Percentiles rank a stretch among this genome's conserved stretches.
phyloP scores from a whole-genome alignment of 1,140 invertebrate genomes.

The Apis dorsata region DNA sequence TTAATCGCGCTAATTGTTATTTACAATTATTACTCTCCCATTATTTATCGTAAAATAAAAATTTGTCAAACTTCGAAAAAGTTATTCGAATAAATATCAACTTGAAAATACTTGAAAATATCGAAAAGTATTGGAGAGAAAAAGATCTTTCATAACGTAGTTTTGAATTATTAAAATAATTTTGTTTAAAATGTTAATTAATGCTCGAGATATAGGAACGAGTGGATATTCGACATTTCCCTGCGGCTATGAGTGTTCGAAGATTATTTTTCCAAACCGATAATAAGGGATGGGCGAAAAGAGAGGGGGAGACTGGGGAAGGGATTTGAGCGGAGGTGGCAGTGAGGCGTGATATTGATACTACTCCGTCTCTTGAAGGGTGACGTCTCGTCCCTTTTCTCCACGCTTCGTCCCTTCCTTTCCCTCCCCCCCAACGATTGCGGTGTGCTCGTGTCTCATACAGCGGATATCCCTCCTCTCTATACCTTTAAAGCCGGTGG shows the following conservation, averaged over 20 bases:
- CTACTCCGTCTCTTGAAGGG: conserved; percentile 70
- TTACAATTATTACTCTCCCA: too few species aligned
- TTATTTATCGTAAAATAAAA: too few species aligned
- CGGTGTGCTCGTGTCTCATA: conserved; percentile 33
- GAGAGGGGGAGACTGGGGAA: conserved; percentile 36
- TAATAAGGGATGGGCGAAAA: conserved; percentile 66
- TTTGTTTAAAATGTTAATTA: too few species aligned
- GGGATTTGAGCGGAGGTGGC: conserved; percentile 62
- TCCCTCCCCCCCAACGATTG: conserved; percentile 23
- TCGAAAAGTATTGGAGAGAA: too few species aligned
- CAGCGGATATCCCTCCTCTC: conserved; percentile 12
- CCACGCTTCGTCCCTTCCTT: conserved; percentile 5
- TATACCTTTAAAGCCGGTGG: conserved; percentile 49
- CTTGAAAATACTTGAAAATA: too few species aligned
- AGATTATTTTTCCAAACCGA: conserved; percentile 72
- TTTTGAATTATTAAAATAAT: too few species aligned
- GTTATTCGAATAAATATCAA: too few species aligned
- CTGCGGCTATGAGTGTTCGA: conserved; percentile 48
- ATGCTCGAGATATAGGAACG: too few species aligned
- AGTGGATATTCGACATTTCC: conserved; percentile 8
- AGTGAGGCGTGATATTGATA: conserved; percentile 76
- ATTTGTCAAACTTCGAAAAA: too few species aligned
- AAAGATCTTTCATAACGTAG: too few species aligned
- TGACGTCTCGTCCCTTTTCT: conserved; percentile 63
- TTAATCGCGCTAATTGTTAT: too few species aligned